Evolutionary conservation across 2,888 invertebrate genomes (phyloP).

Genomic region (Xiphydria camelus): DNA sequence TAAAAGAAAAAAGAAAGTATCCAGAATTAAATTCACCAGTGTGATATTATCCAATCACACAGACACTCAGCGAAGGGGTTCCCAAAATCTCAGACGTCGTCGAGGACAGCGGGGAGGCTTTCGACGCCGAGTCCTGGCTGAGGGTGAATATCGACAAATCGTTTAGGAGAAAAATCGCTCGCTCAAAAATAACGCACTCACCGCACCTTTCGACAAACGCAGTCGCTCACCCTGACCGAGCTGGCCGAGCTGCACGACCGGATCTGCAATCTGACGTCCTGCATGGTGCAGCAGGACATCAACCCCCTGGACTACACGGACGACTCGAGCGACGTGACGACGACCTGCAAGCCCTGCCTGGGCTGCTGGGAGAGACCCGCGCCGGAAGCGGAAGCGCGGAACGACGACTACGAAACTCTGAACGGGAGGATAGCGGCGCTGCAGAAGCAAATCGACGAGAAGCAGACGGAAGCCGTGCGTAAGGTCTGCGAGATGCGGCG

Average conservation of each 20-base stretch:
- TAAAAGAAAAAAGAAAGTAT: too few relatives aligned
- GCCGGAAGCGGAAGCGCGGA: slow-evolving; percentile 14
- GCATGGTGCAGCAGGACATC: slow-evolving; percentile 34
- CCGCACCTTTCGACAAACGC: too few relatives aligned
- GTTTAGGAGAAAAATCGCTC: too few relatives aligned
- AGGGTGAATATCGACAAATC: too few relatives aligned
- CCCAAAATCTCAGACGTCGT: slow-evolving; percentile 16
- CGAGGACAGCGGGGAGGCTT: slow-evolving; percentile 23
- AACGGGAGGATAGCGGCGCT: slow-evolving; percentile 44
- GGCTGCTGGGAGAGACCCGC: slow-evolving; percentile 10
- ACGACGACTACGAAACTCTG: slow-evolving; percentile 30
- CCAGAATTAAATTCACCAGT: too few relatives aligned
- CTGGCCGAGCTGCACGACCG: slow-evolving; percentile 48
- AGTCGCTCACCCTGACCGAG: slow-evolving; percentile 45
- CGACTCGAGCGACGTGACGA: neutral
- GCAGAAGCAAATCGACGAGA: slow-evolving; percentile 43
- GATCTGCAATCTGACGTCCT: slow-evolving; percentile 41
- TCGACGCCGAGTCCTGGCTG: slow-evolving; percentile 44
- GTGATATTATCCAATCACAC: too few relatives aligned
- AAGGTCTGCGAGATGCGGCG: slow-evolving; percentile 39
- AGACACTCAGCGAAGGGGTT: slow-evolving; percentile 23
- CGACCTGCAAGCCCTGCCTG: neutral
- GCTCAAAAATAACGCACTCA: too few relatives aligned
- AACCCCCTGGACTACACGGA: slow-evolving; percentile 10
- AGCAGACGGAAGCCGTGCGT: slow-evolving; percentile 39